Base-by-base conservation (phyloP, 2,888 invertebrate species). In the Pyrgus malvae region DNA sequence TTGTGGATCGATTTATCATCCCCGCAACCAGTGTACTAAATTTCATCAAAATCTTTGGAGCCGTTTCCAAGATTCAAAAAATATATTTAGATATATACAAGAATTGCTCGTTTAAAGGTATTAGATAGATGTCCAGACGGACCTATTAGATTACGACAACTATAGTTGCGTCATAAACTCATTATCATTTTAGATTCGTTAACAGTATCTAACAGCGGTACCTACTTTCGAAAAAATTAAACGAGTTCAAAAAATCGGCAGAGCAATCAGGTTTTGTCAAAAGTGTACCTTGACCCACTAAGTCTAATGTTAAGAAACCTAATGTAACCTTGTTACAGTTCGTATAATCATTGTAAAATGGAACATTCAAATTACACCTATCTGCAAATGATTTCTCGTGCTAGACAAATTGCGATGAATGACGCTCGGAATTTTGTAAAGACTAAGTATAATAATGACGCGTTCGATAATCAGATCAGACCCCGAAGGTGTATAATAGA, bases 231-330 rank as follows among this genome's bases (percentile, higher is more conserved):
- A 16, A 29, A 44, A 48, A 49, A 29, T 4, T 1, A 31, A 49
- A 41, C n/a, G 4, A 21, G 19, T 9, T 45, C 31, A 21, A 29
- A 27, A 25, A 37, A 25, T 27, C 12, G 17, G 21, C 11, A 14
- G n/a, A 48, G 7, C 21, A 31, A 19, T 38, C 48, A 11, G 38
- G 33, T 41, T 49, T 49, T 23, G 23, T 41, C 49, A 41, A 49
- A 49, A 49, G 8, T 41, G 21, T 23, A 49, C 49, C 40, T 49
- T 49, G 49, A 41, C 49, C 31, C 11, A 31, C 38, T 11, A n/a
- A n/a, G n/a, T n/a, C n/a, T 38, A 11, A 19, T 2, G n/a, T 16
- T n/a, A 31, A 19, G n/a, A n/a, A n/a, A n/a, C n/a, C 37, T 9
- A 8, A 38, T 38, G 19, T 19, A 38, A 38, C 38, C 38, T 38